A percentile compares a stretch with the other conserved stretches of the same genome.
phyloP scores from a whole-genome alignment of 1,140 invertebrate genomes.

The Laupala kohalensis region DNA sequence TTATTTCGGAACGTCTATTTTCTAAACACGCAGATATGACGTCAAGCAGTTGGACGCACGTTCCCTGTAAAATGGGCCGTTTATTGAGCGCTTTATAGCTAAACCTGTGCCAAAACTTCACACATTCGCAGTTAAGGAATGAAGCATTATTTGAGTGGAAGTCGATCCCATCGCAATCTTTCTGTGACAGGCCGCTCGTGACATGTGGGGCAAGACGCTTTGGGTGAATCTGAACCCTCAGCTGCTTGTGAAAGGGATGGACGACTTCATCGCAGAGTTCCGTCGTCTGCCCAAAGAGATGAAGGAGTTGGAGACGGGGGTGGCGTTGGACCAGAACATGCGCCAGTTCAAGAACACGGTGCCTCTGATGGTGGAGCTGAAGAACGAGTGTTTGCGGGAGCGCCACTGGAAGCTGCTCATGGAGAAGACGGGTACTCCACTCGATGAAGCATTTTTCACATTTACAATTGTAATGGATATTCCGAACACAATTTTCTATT shows the following conservation, averaged over 20 bases:
- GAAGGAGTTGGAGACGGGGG: slow-evolving; percentile 42
- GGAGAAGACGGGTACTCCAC: slow-evolving; percentile 71
- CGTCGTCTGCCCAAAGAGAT: slow-evolving; percentile 43
- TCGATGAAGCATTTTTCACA: too few relatives aligned
- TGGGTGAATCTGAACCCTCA: slow-evolving; percentile 79
- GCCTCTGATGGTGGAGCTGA: slow-evolving; percentile 77
- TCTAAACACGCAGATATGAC: too few relatives aligned
- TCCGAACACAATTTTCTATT: too few relatives aligned
- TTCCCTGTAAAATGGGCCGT: too few relatives aligned
- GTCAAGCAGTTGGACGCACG: too few relatives aligned
- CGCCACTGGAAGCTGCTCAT: slow-evolving; percentile 81
- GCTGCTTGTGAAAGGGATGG: slow-evolving; percentile 71
- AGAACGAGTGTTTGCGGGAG: slow-evolving; percentile 77
- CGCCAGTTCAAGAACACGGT: slow-evolving; percentile 76
- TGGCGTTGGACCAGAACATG: slow-evolving; percentile 64
- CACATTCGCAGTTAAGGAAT: too few relatives aligned
- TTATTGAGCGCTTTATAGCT: too few relatives aligned
- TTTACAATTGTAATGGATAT: too few relatives aligned
- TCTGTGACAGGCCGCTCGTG: slow-evolving; percentile 37
- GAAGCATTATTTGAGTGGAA: too few relatives aligned
- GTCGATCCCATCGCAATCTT: too few relatives aligned
- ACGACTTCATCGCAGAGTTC: slow-evolving; percentile 66
- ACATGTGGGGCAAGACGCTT: slow-evolving; percentile 69
- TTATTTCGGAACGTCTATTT: too few relatives aligned
- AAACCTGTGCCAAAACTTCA: too few relatives aligned